A percentile compares a stretch with the other conserved stretches of the same genome.
These are phyloP conservation scores for Poeciliopsis prolifica DNA, from an alignment of 2,113 vertebrate species.

Conservation along the genomic window DNA sequence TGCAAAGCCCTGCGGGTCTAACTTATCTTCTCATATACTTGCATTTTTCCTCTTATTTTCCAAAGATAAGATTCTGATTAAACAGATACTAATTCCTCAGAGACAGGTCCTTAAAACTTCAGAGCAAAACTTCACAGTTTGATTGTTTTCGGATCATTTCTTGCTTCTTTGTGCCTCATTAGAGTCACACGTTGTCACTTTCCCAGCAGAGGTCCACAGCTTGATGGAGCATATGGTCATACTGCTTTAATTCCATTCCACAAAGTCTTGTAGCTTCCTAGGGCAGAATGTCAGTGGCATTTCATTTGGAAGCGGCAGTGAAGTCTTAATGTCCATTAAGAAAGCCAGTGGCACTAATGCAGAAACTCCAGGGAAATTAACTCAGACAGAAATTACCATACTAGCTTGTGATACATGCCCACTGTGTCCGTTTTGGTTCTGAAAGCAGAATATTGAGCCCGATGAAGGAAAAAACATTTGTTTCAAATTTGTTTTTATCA, in stretches of 20 bases:
- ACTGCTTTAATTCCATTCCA: conserved; percentile 45
- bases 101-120: conserved; percentile 20
- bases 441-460: neutral
- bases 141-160: conserved; percentile 28
- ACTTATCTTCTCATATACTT: neutral
- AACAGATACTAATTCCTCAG: conserved; percentile 26
- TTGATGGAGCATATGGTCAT: conserved; percentile 56
- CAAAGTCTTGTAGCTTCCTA: conserved; percentile 47
- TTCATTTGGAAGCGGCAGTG: conserved; percentile 60
- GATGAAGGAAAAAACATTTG: neutral
- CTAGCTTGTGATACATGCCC: conserved; percentile 26
- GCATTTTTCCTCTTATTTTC: conserved; percentile 10
- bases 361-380: conserved; percentile 61
- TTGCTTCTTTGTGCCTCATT: conserved; percentile 41
- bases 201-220: conserved; percentile 37
- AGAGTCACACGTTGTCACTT: conserved; percentile 44
- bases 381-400: conserved; percentile 38
- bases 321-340: conserved; percentile 65
- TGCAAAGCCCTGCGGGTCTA: neutral
- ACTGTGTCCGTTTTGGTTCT: conserved; percentile 8
- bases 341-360: conserved; percentile 46
- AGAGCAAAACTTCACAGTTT: conserved; percentile 35
- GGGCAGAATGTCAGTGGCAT: conserved; percentile 55
- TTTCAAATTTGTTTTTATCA: conserved; percentile 6
- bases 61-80: conserved; percentile 19